Evolutionary conservation across 2,797 vertebrate genomes (phyloP).

Genomic region (Geotria australis): DNA sequence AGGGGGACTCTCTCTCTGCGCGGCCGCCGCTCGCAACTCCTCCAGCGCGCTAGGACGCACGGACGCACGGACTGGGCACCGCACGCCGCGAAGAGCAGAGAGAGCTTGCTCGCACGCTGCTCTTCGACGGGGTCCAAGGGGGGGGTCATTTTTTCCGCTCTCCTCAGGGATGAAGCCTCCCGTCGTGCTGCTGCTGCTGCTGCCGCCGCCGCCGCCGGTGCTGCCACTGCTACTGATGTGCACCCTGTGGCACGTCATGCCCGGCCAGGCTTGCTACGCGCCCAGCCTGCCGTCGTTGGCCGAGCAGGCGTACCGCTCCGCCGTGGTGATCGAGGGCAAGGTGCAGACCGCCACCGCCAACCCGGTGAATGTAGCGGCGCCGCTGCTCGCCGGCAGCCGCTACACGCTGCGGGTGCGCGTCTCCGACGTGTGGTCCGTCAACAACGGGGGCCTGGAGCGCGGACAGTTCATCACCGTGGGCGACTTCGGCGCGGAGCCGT

Average conservation of each 20-base stretch:
- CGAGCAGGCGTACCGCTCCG: not conserved
- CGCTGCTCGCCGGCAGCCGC: not conserved
- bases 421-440: not conserved
- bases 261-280: not conserved
- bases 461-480: not conserved
- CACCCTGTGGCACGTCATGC: not conserved
- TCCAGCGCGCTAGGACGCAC: too few species aligned
- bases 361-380: not conserved
- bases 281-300: not conserved
- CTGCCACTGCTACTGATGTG: not conserved
- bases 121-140: too few species aligned
- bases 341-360: not conserved
- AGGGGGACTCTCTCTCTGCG: too few species aligned
- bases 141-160: too few species aligned
- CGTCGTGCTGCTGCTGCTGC: not conserved
- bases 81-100: not conserved
- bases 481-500: not conserved
- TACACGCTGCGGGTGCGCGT: not conserved
- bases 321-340: not conserved
- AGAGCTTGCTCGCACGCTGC: too few species aligned
- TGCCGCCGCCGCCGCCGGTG: not conserved
- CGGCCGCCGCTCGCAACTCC: not conserved
- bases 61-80: too few species aligned
- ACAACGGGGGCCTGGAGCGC: not conserved
- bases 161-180: not conserved